phyloP scores from a whole-genome alignment of 2,888 invertebrate genomes.

The Terebella lapidaria region DNA sequence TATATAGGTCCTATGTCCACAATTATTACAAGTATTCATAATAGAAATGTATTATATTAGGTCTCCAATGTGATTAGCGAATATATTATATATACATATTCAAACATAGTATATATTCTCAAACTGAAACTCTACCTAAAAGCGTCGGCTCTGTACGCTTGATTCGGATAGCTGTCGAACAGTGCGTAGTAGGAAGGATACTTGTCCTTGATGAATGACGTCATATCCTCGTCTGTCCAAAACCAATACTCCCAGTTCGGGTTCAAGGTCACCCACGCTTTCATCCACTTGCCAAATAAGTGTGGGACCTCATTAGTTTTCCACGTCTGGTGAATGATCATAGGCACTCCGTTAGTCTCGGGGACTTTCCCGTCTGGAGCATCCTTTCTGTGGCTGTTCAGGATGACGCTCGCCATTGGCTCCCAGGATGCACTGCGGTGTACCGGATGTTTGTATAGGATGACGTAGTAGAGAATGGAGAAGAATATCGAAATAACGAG shows the following conservation, averaged over 20 bases:
- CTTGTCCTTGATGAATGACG: conserved; percentile 33
- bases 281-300: conserved; percentile 30
- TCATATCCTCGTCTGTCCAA: conserved; percentile 48
- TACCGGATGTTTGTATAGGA: no score
- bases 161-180: conserved; percentile 37
- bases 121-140: conserved; percentile 24
- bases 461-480: no score
- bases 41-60: not conserved
- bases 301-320: conserved; percentile 8
- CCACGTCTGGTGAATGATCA: conserved; percentile 25
- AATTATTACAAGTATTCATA: not conserved
- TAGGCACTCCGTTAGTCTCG: conserved; percentile 9
- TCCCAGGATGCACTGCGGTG: not conserved
- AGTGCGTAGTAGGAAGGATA: conserved; percentile 34
- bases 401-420: not conserved
- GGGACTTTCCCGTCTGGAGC: no score
- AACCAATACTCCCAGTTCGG: conserved; percentile 48
- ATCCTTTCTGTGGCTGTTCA: no score
- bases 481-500: no score
- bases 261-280: conserved; percentile 38
- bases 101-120: not conserved
- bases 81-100: not conserved
- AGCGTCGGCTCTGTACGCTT: conserved; percentile 43
- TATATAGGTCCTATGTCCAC: no score
- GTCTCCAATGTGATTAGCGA: not conserved